A percentile compares a stretch with the other conserved stretches of the same genome.
These are phyloP conservation scores for Onchidella celtica DNA, from an alignment of 2,888 invertebrate genomes.

Conservation along the genomic window DNA sequence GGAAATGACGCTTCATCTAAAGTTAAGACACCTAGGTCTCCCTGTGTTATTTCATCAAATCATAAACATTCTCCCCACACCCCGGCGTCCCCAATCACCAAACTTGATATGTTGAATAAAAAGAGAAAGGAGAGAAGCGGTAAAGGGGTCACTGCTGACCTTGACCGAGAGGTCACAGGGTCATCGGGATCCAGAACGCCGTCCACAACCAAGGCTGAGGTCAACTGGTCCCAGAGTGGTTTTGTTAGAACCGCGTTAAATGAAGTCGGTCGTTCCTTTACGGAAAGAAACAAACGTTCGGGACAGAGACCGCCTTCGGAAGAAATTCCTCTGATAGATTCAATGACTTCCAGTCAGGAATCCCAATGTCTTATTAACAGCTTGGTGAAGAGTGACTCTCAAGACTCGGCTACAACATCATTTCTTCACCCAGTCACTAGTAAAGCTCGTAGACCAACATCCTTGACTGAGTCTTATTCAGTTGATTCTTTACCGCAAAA, in stretches of 20 bases:
- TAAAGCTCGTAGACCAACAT: slow-evolving; percentile 68
- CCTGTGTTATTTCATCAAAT: slow-evolving; percentile 67
- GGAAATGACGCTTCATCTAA: slow-evolving; percentile 64
- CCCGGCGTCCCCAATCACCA: slow-evolving; percentile 58
- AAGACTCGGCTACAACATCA: slow-evolving; percentile 58
- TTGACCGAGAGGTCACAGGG: slow-evolving; percentile 56
- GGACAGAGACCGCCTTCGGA: slow-evolving; percentile 44
- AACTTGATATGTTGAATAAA: slow-evolving; percentile 64
- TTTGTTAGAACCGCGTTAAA: slow-evolving; percentile 23
- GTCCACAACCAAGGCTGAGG: slow-evolving; percentile 45
- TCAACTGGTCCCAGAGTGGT: slow-evolving; percentile 41
- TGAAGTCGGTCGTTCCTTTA: slow-evolving; percentile 9
- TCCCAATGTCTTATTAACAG: slow-evolving; percentile 34
- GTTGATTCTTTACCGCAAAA: neutral
- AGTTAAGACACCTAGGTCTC: slow-evolving; percentile 63
- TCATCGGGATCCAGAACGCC: slow-evolving; percentile 43
- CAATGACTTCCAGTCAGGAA: slow-evolving; percentile 48
- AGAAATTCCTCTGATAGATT: slow-evolving; percentile 53
- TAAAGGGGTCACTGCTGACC: slow-evolving; percentile 41
- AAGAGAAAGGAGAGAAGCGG: slow-evolving; percentile 57
- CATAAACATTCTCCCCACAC: slow-evolving; percentile 55
- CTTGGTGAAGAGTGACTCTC: slow-evolving; percentile 29
- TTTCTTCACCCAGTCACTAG: slow-evolving; percentile 61
- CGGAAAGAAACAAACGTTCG: slow-evolving; percentile 33
- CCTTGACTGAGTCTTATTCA: slow-evolving; percentile 66